Evolutionary conservation across 1,140 invertebrate genomes (phyloP).

Genomic region (Lucilia cuprina): DNA sequence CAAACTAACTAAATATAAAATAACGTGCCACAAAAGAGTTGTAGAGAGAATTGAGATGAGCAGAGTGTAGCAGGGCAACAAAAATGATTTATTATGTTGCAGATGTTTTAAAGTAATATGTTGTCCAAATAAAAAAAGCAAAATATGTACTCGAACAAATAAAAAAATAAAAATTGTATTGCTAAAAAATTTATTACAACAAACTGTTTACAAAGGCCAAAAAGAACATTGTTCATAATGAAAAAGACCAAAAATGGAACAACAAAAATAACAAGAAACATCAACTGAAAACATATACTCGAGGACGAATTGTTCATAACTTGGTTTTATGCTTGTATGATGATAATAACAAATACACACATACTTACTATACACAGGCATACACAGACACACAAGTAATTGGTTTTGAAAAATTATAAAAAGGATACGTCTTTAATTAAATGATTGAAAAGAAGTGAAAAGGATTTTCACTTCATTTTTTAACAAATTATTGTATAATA

Average conservation of each 20-base stretch:
- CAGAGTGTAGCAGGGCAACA: not conserved
- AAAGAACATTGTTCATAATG: not conserved
- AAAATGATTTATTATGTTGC: slow-evolving; percentile 31
- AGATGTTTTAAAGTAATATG: slow-evolving; percentile 29
- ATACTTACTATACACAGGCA: too few relatives aligned
- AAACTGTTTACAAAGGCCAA: not conserved
- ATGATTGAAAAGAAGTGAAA: not conserved
- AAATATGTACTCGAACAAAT: not conserved
- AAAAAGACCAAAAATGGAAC: not conserved
- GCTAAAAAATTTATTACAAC: slow-evolving; percentile 3
- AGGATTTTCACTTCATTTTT: not conserved
- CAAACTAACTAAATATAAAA: not conserved
- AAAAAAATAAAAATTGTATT: not conserved
- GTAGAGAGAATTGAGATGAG: not conserved
- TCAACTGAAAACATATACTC: not conserved
- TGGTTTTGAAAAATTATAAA: not conserved
- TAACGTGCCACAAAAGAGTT: not conserved
- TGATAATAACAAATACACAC: too few relatives aligned
- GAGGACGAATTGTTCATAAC: not conserved
- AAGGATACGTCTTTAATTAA: not conserved
- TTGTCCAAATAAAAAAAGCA: not conserved
- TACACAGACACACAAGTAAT: not conserved
- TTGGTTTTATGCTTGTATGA: too few relatives aligned
- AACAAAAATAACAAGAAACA: not conserved
- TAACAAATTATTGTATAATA: not conserved